These are phyloP conservation scores for Natrix natrix DNA, from an alignment of 2,797 vertebrate species.

Conservation along the genomic window DNA sequence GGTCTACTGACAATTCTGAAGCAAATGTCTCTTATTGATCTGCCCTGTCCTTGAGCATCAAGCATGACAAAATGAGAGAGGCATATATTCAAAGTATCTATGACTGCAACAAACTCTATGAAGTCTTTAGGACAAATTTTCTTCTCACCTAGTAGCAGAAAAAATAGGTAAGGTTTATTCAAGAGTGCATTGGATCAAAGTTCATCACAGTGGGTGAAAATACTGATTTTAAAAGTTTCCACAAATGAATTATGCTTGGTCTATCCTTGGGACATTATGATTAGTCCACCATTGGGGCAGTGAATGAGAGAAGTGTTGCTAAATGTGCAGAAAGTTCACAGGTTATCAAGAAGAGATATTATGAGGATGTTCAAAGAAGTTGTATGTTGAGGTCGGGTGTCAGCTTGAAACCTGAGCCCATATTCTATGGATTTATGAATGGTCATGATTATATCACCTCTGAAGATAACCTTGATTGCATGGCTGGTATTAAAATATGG, in stretches of 20 bases:
- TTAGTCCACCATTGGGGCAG: neutral
- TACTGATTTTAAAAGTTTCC: neutral
- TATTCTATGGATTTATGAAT: neutral
- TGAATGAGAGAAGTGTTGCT: neutral
- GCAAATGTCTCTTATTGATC: neutral
- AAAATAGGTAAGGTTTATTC: neutral
- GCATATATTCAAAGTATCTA: conserved; percentile 26
- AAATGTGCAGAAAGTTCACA: neutral
- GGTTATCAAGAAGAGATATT: neutral
- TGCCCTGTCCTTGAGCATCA: neutral
- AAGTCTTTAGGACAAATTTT: neutral
- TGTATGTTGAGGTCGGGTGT: neutral
- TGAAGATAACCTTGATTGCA: neutral
- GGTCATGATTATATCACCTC: neutral
- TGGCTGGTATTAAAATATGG: neutral
- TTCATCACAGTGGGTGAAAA: neutral
- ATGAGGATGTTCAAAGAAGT: neutral
- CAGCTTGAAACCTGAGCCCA: neutral
- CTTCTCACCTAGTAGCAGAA: neutral
- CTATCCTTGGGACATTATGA: neutral
- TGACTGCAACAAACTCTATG: neutral
- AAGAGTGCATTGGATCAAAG: neutral
- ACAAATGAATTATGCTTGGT: neutral
- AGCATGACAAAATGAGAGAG: neutral
- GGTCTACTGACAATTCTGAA: conserved; percentile 14